A percentile compares a stretch with the other conserved stretches of the same genome.
Conservation (phyloP, 2,888 invertebrate genomes). For the Ecliptopera silaceata region DNA sequence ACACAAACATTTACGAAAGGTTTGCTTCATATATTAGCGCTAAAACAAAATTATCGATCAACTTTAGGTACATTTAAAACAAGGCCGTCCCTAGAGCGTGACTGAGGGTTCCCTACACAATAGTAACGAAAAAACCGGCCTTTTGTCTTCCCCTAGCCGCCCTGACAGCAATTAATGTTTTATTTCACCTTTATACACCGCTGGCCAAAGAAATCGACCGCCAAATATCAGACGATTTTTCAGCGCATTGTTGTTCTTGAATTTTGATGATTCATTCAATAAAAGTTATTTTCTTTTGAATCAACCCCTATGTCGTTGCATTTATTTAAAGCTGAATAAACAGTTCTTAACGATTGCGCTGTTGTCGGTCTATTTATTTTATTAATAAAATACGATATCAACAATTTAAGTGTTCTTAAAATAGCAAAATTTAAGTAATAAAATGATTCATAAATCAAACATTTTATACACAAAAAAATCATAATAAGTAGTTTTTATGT, state of each 20-base stretch:
- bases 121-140: conserved; percentile 68
- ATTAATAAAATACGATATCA: too few species aligned
- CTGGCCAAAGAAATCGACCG: conserved; percentile 46
- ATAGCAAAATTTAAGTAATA: too few species aligned
- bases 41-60: conserved; percentile 46
- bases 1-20: background rate
- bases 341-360: too few species aligned
- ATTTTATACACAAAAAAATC: too few species aligned
- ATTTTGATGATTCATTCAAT: background rate
- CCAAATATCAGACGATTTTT: conserved; percentile 39
- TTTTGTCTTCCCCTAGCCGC: conserved; percentile 65
- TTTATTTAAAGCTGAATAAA: too few species aligned
- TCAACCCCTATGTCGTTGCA: too few species aligned
- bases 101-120: conserved; percentile 72
- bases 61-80: conserved; percentile 42
- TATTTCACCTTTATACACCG: conserved; percentile 67
- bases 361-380: too few species aligned
- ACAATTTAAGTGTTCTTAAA: too few species aligned
- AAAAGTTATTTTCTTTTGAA: too few species aligned
- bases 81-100: conserved; percentile 58
- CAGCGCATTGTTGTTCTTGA: conserved; percentile 22
- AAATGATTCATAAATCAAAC: too few species aligned
- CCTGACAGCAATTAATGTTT: conserved; percentile 79
- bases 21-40: conserved; percentile 27
- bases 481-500: too few species aligned